Evolutionary conservation across 2,888 invertebrate species (phyloP), one percentile per base, ranked within the genome.

Genomic region (Notodonta ziczac): DNA sequence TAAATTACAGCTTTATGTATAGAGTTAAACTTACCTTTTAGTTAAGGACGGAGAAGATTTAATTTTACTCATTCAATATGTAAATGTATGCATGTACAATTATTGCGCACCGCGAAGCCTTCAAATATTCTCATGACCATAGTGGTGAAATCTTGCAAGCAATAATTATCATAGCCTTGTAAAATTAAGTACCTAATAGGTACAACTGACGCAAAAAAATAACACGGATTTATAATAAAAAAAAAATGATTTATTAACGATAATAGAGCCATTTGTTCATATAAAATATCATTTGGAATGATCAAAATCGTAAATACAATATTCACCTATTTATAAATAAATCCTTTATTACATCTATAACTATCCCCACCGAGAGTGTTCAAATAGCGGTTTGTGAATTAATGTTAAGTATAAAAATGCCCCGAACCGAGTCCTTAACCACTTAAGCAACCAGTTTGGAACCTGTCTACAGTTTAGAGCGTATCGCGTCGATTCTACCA

Each of bases 401-500:
- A 61, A 61, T 69, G 64, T 68, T 35, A 62, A 73, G 73, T 77
- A 76, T 72, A 78, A 74, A 82, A 86, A 80, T 85, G 80, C 82
- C 86, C 83, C 63, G 70, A 74, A 74, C 79, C 84, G 65, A 73
- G 77, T 81, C 87, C 88, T 64, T 76, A 83, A 87, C 86, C 87
- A 76, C 76, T 62, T 63, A 58, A 68, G 76, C 66, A 64, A 73
- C 73, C 73, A 71, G 72, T 70, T 67, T 39, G 57, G 16, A 69
- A 74, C 81, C 71, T 69, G 74, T 77, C 95, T 96, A 97, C 83
- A 98, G 89, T 88, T 97, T 97, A 4, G 97, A 94, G 60, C 96
- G 95, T 60, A 97, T 92, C 32, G 95, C 90, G 46, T 96, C 97
- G 77, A 97, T 97, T 79, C 96, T 96, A 51, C 95, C 94, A 5